Conservation (phyloP, 2,888 invertebrate genomes). For the Tipula unca region DNA sequence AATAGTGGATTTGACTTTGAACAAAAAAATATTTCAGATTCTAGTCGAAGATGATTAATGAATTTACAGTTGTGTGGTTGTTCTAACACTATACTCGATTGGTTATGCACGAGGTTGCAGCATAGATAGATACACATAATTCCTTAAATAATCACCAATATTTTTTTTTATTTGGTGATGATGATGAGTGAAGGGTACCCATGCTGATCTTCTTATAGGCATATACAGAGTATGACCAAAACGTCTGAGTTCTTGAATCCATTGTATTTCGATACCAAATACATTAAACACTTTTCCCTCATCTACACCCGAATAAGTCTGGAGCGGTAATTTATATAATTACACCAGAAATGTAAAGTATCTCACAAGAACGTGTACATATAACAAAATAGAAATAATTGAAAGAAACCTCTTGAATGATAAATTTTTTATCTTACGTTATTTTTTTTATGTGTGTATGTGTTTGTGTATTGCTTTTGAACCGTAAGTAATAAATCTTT, state of each 20-base stretch:
- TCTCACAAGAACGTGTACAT: not conserved
- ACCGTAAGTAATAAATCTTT: not conserved
- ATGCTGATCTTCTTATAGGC: too few species aligned
- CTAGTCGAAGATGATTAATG: not conserved
- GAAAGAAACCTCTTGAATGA: not conserved
- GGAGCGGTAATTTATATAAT: not conserved
- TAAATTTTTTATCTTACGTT: not conserved
- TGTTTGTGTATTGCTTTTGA: not conserved
- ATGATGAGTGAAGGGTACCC: too few species aligned
- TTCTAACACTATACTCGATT: too few species aligned
- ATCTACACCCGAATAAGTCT: too few species aligned
- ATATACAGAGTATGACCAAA: too few species aligned
- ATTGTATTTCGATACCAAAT: too few species aligned
- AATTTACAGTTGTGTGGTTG: not conserved
- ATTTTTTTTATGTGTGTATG: not conserved
- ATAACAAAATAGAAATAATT: not conserved
- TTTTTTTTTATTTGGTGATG: too few species aligned
- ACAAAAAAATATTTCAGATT: not conserved
- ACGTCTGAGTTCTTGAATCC: too few species aligned
- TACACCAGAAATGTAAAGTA: not conserved
- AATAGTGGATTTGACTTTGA: not conserved
- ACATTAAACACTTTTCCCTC: too few species aligned
- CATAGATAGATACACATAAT: too few species aligned
- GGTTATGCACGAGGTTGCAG: too few species aligned
- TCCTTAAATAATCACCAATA: too few species aligned